Evolutionary conservation across 2,888 invertebrate genomes (phyloP).

Genomic region (Pedicia rivosa): DNA sequence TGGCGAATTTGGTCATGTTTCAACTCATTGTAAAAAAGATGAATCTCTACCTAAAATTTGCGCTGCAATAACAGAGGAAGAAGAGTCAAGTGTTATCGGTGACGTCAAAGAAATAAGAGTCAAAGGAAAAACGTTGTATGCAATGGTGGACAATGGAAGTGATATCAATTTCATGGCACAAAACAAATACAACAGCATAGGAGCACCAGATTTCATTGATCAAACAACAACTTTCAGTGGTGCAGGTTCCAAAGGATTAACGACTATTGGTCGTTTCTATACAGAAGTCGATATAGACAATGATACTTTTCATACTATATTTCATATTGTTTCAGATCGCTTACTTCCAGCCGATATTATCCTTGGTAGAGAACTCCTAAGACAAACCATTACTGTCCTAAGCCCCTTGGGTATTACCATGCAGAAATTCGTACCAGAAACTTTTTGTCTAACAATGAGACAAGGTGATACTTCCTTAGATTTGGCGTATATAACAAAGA

Average conservation of each 20-base stretch:
- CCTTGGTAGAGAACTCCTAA: neutral
- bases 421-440: neutral
- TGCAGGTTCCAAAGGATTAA: neutral
- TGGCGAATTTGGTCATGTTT: constrained; percentile 16
- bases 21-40: neutral
- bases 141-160: no score
- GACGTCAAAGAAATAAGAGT: constrained; percentile 3
- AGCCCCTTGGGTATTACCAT: neutral
- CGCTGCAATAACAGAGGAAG: no score
- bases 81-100: neutral
- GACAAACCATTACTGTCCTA: neutral
- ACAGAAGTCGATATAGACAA: neutral
- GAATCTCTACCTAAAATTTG: no score
- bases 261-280: neutral
- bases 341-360: no score
- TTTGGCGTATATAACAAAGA: neutral
- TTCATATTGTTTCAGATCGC: neutral
- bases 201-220: no score
- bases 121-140: no score
- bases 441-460: neutral
- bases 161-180: no score
- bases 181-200: no score
- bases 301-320: neutral
- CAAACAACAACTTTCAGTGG: no score
- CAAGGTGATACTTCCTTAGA: neutral